Conservation (phyloP, 1,140 invertebrate species). For the Metaphire vulgaris region DNA sequence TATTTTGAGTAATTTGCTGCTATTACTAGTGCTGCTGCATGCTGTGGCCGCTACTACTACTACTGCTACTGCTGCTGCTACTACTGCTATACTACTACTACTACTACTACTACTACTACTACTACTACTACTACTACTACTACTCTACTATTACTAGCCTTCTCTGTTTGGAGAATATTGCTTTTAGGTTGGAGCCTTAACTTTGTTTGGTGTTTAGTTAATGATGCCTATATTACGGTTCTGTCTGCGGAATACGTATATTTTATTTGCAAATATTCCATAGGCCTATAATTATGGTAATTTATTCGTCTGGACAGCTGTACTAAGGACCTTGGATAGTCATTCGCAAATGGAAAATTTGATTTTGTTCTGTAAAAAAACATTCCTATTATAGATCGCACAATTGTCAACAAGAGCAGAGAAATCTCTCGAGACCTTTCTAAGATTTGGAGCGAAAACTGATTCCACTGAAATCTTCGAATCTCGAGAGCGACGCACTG, state of each 20-base stretch:
- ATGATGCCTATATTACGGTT: background rate
- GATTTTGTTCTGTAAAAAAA: no score
- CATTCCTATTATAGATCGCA: no score
- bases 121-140: constrained; percentile 2
- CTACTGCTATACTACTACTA: constrained; percentile 2
- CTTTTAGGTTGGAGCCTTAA: no score
- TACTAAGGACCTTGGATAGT: background rate
- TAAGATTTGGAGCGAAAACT: no score
- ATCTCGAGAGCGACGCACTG: no score
- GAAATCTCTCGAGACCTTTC: no score
- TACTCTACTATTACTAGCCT: constrained; percentile 1
- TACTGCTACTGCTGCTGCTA: background rate
- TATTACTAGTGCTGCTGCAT: background rate
- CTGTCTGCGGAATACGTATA: background rate
- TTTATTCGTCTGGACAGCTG: background rate
- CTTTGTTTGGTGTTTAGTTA: no score
- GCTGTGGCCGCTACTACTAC: background rate
- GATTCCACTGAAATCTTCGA: background rate
- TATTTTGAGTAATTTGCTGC: background rate
- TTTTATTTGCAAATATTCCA: background rate
- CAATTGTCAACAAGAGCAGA: no score
- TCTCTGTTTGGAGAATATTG: no score
- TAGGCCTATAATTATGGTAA: background rate
- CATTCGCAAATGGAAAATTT: no score
- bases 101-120: constrained; percentile 2